Base-by-base conservation (phyloP, 2,797 vertebrate species). In the Protosalanx chinensis region DNA sequence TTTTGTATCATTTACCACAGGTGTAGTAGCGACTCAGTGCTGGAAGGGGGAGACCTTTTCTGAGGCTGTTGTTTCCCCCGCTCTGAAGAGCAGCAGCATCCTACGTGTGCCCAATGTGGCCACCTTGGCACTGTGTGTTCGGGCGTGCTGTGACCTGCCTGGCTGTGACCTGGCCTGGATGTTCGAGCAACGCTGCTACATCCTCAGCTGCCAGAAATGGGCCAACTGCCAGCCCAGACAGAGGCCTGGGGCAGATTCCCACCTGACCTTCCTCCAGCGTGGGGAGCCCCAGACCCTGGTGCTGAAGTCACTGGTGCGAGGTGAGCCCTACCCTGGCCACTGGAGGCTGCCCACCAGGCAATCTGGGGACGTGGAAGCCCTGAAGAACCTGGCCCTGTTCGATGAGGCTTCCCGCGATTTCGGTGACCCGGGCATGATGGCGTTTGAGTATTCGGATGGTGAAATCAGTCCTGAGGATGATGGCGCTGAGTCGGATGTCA, bases 161-260 rank as follows among this genome's bases (percentile, higher is more conserved):
- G 92, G 88, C 33, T 96, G 94, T 30, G 92, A 97, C 84, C 79
- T 97, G 79, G 94, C 94, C 60, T 98, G 96, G 96, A 87, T 96
- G 88, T 94, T 96, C 8, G 88, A 95, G 64, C 91, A 83, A 5
- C 93, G 78, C 77, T 97, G 96, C 87, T 97, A 95, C 66, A 83
- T 96, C 0, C 93, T 98, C 76, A 94, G 88, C 89, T 98, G 96
- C 81, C 92, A 89, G 49, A 91, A 73, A 72, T 87, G 82, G 76
- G 92, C 90, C 62, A 90, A 87, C 65, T 97, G 96, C 53, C 90
- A 88, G 65, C 95, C 95, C 62, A 91, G 88, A 77, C 86, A 92
- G 71, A 86, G 91, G 20, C 92, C 92, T 0, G 90, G 90, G 0
- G 83, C 93, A 0, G 91, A 93, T 53, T 97, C 96, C 0, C 85